phyloP scores from a whole-genome alignment of 2,888 invertebrate genomes.

The Onthophagus sagittarius region DNA sequence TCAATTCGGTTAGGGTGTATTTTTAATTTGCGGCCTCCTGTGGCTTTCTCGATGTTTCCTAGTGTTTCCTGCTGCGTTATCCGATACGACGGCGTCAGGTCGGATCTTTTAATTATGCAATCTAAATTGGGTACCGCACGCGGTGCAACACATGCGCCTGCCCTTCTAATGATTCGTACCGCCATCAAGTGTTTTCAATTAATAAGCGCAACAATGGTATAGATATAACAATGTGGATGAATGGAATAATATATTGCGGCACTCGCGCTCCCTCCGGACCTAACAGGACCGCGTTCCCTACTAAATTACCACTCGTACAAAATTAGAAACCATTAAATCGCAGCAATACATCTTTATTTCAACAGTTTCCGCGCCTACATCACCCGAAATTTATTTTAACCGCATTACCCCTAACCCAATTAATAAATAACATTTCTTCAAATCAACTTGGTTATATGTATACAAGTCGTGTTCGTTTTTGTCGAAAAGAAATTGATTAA shows the following conservation, averaged over 20 bases:
- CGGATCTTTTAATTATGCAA: slow-evolving; percentile 9
- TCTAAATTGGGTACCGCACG: background rate
- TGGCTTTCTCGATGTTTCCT: background rate
- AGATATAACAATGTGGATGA: slow-evolving; percentile 29
- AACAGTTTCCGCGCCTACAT: slow-evolving; percentile 4
- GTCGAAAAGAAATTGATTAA: background rate
- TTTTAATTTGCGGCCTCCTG: slow-evolving; percentile 1
- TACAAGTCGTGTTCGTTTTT: background rate
- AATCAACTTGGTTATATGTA: background rate
- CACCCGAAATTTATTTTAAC: background rate
- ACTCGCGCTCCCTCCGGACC: slow-evolving; percentile 24
- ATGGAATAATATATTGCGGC: slow-evolving; percentile 28
- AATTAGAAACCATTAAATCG: slow-evolving; percentile 34
- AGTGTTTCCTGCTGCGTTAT: background rate
- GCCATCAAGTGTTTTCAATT: slow-evolving; percentile 27
- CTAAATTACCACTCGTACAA: slow-evolving; percentile 28
- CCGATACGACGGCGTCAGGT: slow-evolving; percentile 4
- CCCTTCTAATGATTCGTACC: slow-evolving; percentile 25
- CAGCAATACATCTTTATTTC: slow-evolving; percentile 29
- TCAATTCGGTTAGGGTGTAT: slow-evolving; percentile 1
- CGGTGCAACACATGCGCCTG: slow-evolving; percentile 14
- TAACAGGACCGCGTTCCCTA: slow-evolving; percentile 25
- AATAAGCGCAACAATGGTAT: slow-evolving; percentile 28
- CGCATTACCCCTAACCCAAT: too few species aligned
- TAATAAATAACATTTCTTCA: too few species aligned